phyloP scores from a whole-genome alignment of 2,888 invertebrate genomes.

The Xanthia togata region DNA sequence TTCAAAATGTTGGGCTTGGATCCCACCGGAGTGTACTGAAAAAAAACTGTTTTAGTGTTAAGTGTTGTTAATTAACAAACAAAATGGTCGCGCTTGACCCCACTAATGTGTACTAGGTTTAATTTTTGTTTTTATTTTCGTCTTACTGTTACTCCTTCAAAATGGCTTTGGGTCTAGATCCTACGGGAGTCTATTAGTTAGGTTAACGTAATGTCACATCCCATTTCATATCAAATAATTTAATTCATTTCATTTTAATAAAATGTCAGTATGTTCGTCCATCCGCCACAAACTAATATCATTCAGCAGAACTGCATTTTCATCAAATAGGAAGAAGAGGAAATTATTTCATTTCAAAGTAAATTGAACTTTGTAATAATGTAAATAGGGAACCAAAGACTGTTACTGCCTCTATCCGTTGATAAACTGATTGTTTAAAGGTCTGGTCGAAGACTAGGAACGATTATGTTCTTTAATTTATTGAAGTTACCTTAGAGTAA shows the following conservation, averaged over 20 bases:
- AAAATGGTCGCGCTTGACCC: conserved; percentile 77
- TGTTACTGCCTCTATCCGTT: conserved; percentile 81
- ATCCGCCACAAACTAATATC: conserved; percentile 84
- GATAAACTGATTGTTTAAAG: conserved; percentile 68
- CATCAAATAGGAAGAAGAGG: conserved; percentile 86
- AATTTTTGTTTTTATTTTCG: conserved; percentile 63
- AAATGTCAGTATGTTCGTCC: conserved; percentile 76
- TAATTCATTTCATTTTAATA: conserved; percentile 58
- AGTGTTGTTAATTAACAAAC: conserved; percentile 63
- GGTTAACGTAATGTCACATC: conserved; percentile 48
- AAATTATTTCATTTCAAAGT: conserved; percentile 70
- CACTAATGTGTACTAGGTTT: conserved; percentile 80
- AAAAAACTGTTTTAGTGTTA: conserved; percentile 73
- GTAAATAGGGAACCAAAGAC: conserved; percentile 89
- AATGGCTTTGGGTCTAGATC: conserved; percentile 82
- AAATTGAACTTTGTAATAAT: conserved; percentile 75
- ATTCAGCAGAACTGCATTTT: conserved; percentile 83
- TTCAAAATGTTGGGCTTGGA: conserved; percentile 79
- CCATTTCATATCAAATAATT: conserved; percentile 51
- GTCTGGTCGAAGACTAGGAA: conserved; percentile 79
- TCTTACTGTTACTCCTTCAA: conserved; percentile 67
- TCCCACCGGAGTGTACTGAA: conserved; percentile 79
- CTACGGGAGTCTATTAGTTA: conserved; percentile 81
- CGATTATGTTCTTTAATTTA: conserved; percentile 82
- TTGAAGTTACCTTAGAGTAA: conserved; percentile 89